These are phyloP conservation scores for Aphodius granarius DNA, from an alignment of 2,888 invertebrate genomes.

Conservation along the genomic window DNA sequence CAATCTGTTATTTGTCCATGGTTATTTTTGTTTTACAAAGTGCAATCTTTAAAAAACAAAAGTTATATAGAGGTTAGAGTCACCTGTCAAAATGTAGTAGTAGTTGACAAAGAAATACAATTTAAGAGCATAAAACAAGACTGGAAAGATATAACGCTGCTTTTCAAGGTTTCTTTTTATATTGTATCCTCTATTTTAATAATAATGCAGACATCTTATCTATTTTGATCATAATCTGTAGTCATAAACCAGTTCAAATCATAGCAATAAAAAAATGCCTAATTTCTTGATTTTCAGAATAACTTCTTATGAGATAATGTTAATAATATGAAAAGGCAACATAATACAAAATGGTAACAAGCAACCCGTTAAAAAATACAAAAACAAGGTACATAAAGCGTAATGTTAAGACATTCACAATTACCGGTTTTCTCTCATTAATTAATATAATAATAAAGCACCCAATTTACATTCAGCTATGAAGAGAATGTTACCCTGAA, in stretches of 20 bases:
- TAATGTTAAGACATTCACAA: not conserved
- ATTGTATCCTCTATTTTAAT: not conserved
- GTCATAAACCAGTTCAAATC: not conserved
- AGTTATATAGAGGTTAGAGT: no score
- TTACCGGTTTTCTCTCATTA: not conserved
- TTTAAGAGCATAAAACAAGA: not conserved
- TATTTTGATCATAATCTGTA: not conserved
- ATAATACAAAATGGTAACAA: no score
- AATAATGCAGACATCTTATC: not conserved
- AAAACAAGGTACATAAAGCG: not conserved
- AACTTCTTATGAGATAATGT: no score
- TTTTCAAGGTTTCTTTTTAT: no score
- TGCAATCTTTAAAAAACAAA: no score
- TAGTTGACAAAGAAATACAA: not conserved
- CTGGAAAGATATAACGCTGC: no score
- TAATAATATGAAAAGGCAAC: no score
- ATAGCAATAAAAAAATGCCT: not conserved
- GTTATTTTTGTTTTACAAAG: no score
- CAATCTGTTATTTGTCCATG: no score
- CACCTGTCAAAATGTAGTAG: no score
- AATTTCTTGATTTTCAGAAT: no score
- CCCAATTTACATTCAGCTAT: constrained; percentile 36
- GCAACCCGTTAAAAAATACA: no score
- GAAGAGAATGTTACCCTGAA: constrained; percentile 61
- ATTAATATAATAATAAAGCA: constrained; percentile 17